phyloP scores from a whole-genome alignment of 2,888 invertebrate genomes.

The Netelia melanura region DNA sequence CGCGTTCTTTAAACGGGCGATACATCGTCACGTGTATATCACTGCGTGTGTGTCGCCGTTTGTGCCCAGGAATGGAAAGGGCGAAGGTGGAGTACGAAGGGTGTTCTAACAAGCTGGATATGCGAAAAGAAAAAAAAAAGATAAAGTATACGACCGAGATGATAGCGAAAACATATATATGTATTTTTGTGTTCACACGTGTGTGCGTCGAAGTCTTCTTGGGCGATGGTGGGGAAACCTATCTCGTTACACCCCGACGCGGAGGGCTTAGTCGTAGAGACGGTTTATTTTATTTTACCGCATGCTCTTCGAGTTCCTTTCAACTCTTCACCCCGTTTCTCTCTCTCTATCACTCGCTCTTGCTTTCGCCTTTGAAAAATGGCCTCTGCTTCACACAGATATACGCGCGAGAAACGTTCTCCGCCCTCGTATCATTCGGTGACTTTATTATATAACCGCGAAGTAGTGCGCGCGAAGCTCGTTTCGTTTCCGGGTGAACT shows the following conservation, averaged over 20 bases:
- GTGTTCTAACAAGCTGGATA: constrained; percentile 61
- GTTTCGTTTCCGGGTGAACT: constrained; percentile 71
- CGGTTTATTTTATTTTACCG: constrained; percentile 58
- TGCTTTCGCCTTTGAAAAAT: constrained; percentile 39
- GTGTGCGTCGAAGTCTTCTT: constrained; percentile 71
- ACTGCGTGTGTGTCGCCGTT: constrained; percentile 22
- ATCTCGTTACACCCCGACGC: constrained; percentile 72
- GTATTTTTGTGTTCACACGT: no score
- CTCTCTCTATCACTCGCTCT: neutral
- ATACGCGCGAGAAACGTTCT: constrained; percentile 18
- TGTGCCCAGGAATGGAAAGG: constrained; percentile 6
- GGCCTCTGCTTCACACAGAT: constrained; percentile 19
- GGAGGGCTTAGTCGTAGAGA: constrained; percentile 68
- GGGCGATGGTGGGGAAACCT: constrained; percentile 67
- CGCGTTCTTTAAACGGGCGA: constrained; percentile 33
- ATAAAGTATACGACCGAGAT: constrained; percentile 54
- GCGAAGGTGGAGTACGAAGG: constrained; percentile 31
- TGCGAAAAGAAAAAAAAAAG: constrained; percentile 26
- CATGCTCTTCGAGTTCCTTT: constrained; percentile 42
- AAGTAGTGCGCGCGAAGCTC: constrained; percentile 58
- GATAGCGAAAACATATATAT: constrained; percentile 7
- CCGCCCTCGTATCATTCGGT: constrained; percentile 39
- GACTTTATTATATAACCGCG: constrained; percentile 36
- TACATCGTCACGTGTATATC: constrained; percentile 24
- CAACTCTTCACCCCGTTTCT: constrained; percentile 44